Conservation (phyloP, 1,140 invertebrate species). For the Aphidius ervi region DNA sequence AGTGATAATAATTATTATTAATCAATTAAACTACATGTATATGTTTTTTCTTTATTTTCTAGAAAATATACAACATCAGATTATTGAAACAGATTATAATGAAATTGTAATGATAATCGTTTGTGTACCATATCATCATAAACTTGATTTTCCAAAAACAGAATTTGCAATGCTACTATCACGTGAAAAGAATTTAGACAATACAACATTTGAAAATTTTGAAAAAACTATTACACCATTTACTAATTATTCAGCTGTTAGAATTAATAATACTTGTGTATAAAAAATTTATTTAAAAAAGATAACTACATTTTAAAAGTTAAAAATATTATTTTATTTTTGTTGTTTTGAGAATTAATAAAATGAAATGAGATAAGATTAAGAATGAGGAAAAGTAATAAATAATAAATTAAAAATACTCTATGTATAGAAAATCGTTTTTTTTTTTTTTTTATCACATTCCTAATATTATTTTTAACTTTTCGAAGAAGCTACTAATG, state of each 20-base stretch:
- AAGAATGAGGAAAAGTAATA: no score
- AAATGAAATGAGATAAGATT: no score
- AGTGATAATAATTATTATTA: no score
- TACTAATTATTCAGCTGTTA: conserved; percentile 3
- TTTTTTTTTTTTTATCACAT: no score
- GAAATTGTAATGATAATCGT: conserved; percentile 26
- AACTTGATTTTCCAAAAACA: conserved; percentile 13
- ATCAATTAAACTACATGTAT: conserved; percentile 5
- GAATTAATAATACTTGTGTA: conserved; percentile 2
- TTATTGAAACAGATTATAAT: conserved; percentile 21
- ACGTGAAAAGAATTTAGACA: conserved; percentile 23
- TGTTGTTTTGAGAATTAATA: no score
- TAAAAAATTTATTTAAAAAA: background rate
- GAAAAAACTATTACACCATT: conserved; percentile 24
- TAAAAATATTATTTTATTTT: no score
- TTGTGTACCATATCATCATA: conserved; percentile 21
- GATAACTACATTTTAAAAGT: no score
- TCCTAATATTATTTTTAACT: no score
- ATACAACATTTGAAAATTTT: conserved; percentile 23
- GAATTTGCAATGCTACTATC: conserved; percentile 37
- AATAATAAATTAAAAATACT: no score
- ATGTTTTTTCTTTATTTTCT: conserved; percentile 17
- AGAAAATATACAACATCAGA: conserved; percentile 23
- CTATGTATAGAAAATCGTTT: no score
- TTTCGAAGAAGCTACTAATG: no score